These are phyloP conservation scores for Geodia barretti DNA, from an alignment of 37 sponge, comb jelly and placozoan genomes.

Conservation along the genomic window DNA sequence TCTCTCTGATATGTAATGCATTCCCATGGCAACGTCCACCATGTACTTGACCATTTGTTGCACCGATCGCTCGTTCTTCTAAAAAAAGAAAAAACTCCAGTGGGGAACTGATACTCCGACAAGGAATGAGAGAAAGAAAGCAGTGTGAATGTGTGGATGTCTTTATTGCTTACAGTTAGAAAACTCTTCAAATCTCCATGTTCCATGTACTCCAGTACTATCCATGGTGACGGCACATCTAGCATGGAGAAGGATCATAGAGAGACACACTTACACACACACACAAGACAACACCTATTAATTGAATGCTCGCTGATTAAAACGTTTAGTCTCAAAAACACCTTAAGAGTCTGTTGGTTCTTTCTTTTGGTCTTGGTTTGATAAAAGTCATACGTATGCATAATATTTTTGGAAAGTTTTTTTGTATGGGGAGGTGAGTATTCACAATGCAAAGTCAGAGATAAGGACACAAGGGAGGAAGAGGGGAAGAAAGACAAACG, in stretches of 20 bases:
- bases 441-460: too few species aligned
- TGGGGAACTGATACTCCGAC: background rate
- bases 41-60: conserved; percentile 68
- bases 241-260: background rate
- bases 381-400: too few species aligned
- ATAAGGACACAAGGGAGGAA: too few species aligned
- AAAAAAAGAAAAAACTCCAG: background rate
- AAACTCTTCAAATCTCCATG: conserved; percentile 68
- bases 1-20: conserved; percentile 80
- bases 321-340: background rate
- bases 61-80: conserved; percentile 38
- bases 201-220: conserved; percentile 72
- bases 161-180: conserved; percentile 17
- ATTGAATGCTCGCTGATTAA: background rate
- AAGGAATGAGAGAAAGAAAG: background rate
- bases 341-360: background rate
- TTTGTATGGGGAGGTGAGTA: too few species aligned
- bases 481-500: too few species aligned
- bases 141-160: conserved; percentile 6
- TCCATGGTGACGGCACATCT: conserved; percentile 43
- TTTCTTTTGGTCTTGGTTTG: too few species aligned
- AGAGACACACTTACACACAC: background rate
- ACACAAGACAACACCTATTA: background rate
- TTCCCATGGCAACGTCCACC: conserved; percentile 71
- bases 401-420: too few species aligned